Percentiles rank a stretch among this genome's conserved stretches.
Evolutionary conservation across 2,113 vertebrate genomes (phyloP).

Genomic region (Nesoenas mayeri): DNA sequence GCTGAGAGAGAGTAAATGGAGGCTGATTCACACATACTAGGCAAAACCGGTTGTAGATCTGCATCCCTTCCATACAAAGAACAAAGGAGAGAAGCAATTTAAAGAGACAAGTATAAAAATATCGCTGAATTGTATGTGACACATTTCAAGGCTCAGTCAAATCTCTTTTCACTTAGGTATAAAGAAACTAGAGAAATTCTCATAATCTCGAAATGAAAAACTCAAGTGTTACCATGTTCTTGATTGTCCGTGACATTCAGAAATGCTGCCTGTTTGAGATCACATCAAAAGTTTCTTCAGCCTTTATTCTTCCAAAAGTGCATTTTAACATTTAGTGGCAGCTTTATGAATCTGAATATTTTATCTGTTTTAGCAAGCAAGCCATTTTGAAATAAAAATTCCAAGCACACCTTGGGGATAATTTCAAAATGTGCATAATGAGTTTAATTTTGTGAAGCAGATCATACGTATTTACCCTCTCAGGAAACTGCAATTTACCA

Average conservation of each 20-base stretch:
- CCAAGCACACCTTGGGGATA: not conserved
- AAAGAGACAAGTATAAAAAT: constrained; percentile 17
- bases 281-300: constrained; percentile 2
- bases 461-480: not conserved
- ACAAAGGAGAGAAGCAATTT: not conserved
- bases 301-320: not conserved
- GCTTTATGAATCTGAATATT: not conserved
- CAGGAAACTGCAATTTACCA: not conserved
- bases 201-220: constrained; percentile 38
- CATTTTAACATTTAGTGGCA: not conserved
- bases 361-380: not conserved
- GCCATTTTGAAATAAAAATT: not conserved
- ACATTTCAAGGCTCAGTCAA: constrained; percentile 9
- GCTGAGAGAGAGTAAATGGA: not conserved
- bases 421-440: not conserved
- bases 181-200: not conserved
- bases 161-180: constrained; percentile 5
- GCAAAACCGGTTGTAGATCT: not conserved
- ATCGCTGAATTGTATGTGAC: not conserved
- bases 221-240: not conserved
- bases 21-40: not conserved
- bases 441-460: not conserved
- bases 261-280: not conserved
- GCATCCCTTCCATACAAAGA: not conserved
- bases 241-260: not conserved